Evolutionary conservation across 2,888 invertebrate species (phyloP), one percentile per base, ranked within the genome.

Genomic region (Drosophila koepferae): DNA sequence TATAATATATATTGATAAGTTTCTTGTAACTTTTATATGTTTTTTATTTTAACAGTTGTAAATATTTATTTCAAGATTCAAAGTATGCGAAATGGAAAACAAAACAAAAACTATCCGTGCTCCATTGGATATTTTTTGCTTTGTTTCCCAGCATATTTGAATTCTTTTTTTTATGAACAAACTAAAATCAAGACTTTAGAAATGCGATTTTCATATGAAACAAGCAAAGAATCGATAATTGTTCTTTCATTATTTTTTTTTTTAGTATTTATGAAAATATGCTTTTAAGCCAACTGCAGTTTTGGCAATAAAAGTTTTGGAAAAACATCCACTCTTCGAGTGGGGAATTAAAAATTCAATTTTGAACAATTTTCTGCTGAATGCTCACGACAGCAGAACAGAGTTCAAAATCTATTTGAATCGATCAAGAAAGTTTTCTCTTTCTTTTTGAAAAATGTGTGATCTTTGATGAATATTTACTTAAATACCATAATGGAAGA

Each of bases 371-470:
- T 78, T 91, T 91, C 85, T 91, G 91, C 89, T 91, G 88, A 91
- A 91, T 91, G 91, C 91, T 91, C 91, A 91, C 91, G 86, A 90
- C 91, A 91, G 89, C 91, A 91, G 91, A 91, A 86, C 76, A 82
- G 55, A 14, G 80, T 63, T 68, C 89, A 84, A 79, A 91, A 82
- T 72, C 75, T 71, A 54, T 10, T 41, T 34, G 10, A 60, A 61
- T 59, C 23, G 41, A 41, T 48, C 0, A 18, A 53, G 48, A 62
- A 34, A 23, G 41, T 63, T 40, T 54, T 10, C 3, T 18, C 20
- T 40, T n/a, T 38, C 36, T 34, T 51, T 6, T 20, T 18, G 23
- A 72, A 81, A 72, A 83, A 81, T 61, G 58, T 78, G 72, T 88
- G 79, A 74, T 90, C n/a, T 65, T 34, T 56, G 49, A 53, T 38